phyloP scores from a whole-genome alignment of 1,140 invertebrate genomes.

The Spodoptera frugiperda region DNA sequence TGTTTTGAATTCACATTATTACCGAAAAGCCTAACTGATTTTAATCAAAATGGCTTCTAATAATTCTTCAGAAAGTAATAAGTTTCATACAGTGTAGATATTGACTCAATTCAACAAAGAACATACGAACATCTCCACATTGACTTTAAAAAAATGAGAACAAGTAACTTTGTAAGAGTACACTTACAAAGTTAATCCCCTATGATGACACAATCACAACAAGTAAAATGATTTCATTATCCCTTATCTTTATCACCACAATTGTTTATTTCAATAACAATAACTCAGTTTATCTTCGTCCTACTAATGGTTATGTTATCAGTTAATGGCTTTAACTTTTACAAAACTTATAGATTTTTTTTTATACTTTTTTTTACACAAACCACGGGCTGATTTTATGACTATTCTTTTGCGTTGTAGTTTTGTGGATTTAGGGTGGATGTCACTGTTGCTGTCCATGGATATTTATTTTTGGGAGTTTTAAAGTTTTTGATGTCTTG shows the following conservation, averaged over 20 bases:
- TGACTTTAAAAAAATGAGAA: no score
- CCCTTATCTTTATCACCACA: slow-evolving; percentile 51
- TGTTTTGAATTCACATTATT: no score
- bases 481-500: no score
- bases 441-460: not conserved
- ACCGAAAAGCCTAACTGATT: no score
- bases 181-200: slow-evolving; percentile 4
- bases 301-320: slow-evolving; percentile 70
- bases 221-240: slow-evolving; percentile 47
- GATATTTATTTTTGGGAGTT: not conserved
- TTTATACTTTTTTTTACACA: slow-evolving; percentile 59
- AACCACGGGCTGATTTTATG: slow-evolving; percentile 36
- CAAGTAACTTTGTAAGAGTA: no score
- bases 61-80: no score
- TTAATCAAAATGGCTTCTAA: no score
- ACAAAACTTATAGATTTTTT: slow-evolving; percentile 49
- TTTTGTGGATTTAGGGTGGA: slow-evolving; percentile 57
- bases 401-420: slow-evolving; percentile 65
- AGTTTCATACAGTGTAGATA: no score
- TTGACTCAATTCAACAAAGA: no score
- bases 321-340: slow-evolving; percentile 69
- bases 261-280: slow-evolving; percentile 55
- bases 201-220: slow-evolving; percentile 7
- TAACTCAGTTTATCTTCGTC: slow-evolving; percentile 55
- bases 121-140: no score